Base-by-base conservation (phyloP, 1,140 invertebrate genomes). In the Hermetia illucens region DNA sequence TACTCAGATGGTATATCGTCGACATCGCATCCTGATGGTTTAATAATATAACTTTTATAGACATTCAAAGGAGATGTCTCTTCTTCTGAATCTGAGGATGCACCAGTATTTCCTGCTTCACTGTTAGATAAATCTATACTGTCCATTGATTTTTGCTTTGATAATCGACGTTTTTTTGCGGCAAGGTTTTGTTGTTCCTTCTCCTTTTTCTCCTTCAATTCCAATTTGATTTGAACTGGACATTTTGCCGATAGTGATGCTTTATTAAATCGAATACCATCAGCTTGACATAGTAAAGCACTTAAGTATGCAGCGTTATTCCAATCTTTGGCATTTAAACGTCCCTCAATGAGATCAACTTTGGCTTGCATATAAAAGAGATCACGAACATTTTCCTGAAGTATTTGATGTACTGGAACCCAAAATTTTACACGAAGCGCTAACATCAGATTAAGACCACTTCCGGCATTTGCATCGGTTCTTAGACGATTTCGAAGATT, bases 391-490 rank as follows among this genome's bases (percentile, higher is more conserved):
- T 75, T 73, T 52, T 86, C 81, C 61, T 88, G 83, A 29, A 86
- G 71, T 34, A 92, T 69, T 39, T 78, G 70, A 65, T 90, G 85
- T 9, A 86, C 86, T 2, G 83, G 82, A 25, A 91, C 84, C 81
- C 83, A 90, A 66, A 90, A 90, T 57, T 91, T 90, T 17, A 85
- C 82, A 51, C 61, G 77, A 46, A 65, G 66, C 52, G 66, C 82
- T 58, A 77, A 61, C 35, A 65, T 58, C 36, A 63, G 38, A 10
- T 66, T 65, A 12, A 65, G 61, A 35, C 65, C 65, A 27, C 52
- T 75, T 51, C 53, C 72, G 61, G 48, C 73, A 71, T 46, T 69
- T 56, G 34, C 67, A 55, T 56, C 83, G 5, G 46, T 46, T 3
- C 52, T 53, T 25, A 91, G 72, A 13, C 79, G 75, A 62, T 91